phyloP scores from a whole-genome alignment of 2,797 vertebrate genomes.

The Oreochromis mossambicus region DNA sequence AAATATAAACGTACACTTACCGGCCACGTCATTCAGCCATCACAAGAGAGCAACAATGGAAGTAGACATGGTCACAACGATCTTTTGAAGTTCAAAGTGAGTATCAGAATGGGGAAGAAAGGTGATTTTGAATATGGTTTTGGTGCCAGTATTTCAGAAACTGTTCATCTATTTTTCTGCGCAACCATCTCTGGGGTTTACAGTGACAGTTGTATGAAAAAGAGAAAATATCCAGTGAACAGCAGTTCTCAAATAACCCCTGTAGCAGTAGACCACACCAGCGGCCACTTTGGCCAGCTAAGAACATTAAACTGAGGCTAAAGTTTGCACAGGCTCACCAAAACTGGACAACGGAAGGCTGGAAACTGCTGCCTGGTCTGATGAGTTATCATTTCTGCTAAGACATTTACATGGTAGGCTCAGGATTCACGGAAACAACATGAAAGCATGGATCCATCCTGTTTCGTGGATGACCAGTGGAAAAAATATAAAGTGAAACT shows the following conservation, averaged over 20 bases:
- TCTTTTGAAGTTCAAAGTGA: background rate
- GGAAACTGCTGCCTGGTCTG: background rate
- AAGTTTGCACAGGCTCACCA: background rate
- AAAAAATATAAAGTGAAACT: background rate
- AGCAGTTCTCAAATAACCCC: background rate
- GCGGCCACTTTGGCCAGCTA: background rate
- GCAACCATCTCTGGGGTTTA: background rate
- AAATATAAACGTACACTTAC: background rate
- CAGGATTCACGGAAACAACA: background rate
- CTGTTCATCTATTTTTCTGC: background rate
- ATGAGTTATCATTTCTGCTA: background rate
- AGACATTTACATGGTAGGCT: background rate
- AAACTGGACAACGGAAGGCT: background rate
- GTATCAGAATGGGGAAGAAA: background rate
- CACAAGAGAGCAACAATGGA: background rate
- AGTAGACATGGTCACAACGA: accelerated
- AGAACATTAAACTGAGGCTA: background rate
- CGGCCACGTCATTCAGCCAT: background rate
- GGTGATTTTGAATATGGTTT: background rate
- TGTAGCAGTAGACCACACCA: background rate
- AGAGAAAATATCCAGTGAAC: background rate
- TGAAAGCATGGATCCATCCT: background rate
- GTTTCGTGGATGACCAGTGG: background rate
- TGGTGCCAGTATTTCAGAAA: background rate
- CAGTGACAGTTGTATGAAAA: background rate